Evolutionary conservation across 2,888 invertebrate genomes (phyloP).

Genomic region (Hipparchia sbordonii): DNA sequence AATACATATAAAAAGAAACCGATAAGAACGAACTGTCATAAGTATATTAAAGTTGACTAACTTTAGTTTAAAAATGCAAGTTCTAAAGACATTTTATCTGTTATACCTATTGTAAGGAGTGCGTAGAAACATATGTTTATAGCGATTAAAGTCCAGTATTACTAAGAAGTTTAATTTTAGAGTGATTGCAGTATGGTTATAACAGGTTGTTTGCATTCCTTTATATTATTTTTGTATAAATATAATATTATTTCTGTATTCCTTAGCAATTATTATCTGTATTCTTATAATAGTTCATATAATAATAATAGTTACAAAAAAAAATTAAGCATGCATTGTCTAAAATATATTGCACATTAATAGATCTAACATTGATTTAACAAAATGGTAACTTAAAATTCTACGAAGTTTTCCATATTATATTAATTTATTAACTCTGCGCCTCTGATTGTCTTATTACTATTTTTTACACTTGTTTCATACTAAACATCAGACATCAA

Average conservation of each 20-base stretch:
- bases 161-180: conserved; percentile 27
- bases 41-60: neutral
- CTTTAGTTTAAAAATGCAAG: conserved; percentile 15
- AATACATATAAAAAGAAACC: neutral
- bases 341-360: conserved; percentile 14
- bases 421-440: neutral
- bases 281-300: neutral
- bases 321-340: conserved; percentile 15
- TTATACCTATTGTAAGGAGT: conserved; percentile 10
- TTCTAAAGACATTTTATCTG: conserved; percentile 33
- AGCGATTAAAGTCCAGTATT: conserved; percentile 38
- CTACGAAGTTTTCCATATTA: neutral
- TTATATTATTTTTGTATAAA: conserved; percentile 16
- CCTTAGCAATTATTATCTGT: neutral
- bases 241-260: conserved; percentile 15
- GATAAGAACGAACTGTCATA: neutral
- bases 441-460: neutral
- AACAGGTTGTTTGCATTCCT: conserved; percentile 29
- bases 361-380: conserved; percentile 2
- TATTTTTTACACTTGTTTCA: neutral
- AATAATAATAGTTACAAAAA: neutral
- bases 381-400: neutral
- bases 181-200: conserved; percentile 14
- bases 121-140: conserved; percentile 24
- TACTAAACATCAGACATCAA: neutral